These are phyloP conservation scores for Ischnus inquisitorius DNA, from an alignment of 2,888 invertebrate genomes.

Conservation along the genomic window DNA sequence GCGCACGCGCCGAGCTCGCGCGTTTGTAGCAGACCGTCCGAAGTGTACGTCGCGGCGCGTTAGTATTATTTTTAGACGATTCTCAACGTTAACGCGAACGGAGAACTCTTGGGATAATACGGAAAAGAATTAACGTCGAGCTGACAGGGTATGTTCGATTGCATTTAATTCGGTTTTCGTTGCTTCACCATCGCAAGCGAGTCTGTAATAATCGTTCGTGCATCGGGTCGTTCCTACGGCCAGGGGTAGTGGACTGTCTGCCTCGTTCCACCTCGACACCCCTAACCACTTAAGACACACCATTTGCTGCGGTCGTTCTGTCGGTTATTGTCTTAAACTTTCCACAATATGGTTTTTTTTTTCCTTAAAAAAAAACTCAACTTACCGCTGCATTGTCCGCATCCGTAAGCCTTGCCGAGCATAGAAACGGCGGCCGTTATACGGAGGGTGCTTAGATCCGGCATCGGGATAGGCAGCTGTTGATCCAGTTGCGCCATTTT, in stretches of 20 bases:
- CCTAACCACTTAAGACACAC: not conserved
- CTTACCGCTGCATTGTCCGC: constrained; percentile 85
- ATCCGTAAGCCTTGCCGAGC: constrained; percentile 87
- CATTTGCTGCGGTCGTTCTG: not conserved
- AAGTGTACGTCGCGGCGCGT: constrained; percentile 66
- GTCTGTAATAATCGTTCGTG: not conserved
- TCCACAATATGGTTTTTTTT: not conserved
- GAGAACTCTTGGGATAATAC: constrained; percentile 61
- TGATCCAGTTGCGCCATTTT: constrained; percentile 83
- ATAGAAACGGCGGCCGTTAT: constrained; percentile 87
- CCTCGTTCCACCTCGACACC: constrained; percentile 12
- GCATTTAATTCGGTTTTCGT: not conserved
- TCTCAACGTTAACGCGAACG: constrained; percentile 51
- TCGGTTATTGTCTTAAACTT: not conserved
- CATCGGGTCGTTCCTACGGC: not conserved
- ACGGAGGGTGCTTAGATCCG: constrained; percentile 86
- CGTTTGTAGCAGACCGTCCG: constrained; percentile 68
- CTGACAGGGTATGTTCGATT: constrained; percentile 34
- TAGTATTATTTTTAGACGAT: constrained; percentile 77
- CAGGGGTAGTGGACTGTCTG: constrained; percentile 2
- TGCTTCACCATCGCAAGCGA: not conserved
- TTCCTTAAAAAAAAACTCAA: constrained; percentile 57
- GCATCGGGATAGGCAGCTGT: constrained; percentile 86
- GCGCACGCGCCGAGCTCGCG: constrained; percentile 75
- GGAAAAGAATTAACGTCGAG: constrained; percentile 24